Evolutionary conservation across 2,888 invertebrate genomes (phyloP).

Genomic region (Choreutis nemorana): DNA sequence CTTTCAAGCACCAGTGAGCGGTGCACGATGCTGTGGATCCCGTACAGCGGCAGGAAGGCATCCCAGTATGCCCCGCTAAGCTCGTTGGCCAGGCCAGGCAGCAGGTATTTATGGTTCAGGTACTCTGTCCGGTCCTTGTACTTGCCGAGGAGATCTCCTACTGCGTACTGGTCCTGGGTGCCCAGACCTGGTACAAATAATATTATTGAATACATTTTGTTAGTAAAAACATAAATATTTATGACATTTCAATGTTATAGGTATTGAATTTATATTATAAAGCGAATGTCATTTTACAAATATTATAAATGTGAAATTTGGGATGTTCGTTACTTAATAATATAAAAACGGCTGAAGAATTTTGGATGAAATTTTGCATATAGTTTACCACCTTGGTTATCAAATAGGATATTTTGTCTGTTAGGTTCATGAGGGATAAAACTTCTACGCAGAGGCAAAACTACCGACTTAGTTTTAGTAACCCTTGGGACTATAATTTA

Average conservation of each 20-base stretch:
- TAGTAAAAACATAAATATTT: neutral
- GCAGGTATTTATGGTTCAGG: conserved; percentile 71
- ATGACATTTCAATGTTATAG: neutral
- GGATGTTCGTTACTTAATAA: too few relatives aligned
- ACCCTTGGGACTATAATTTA: too few relatives aligned
- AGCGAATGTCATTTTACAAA: neutral
- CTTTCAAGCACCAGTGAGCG: conserved; percentile 81
- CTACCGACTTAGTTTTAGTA: too few relatives aligned
- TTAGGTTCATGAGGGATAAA: too few relatives aligned
- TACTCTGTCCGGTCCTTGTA: conserved; percentile 76
- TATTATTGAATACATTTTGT: too few relatives aligned
- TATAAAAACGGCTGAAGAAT: too few relatives aligned
- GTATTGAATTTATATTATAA: neutral
- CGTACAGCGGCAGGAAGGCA: conserved; percentile 83
- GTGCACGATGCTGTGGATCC: conserved; percentile 79
- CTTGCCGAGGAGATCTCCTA: conserved; percentile 91
- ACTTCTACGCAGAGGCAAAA: too few relatives aligned
- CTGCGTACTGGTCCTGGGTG: conserved; percentile 88
- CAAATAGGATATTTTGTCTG: too few relatives aligned
- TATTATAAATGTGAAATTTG: neutral
- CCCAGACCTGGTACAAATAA: conserved; percentile 72
- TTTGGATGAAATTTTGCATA: too few relatives aligned
- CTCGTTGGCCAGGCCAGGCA: conserved; percentile 75
- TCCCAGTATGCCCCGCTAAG: conserved; percentile 83
- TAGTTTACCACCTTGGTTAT: too few relatives aligned